Base-by-base conservation (phyloP, 2,888 invertebrate genomes). In the Drosophila glabriapex region DNA sequence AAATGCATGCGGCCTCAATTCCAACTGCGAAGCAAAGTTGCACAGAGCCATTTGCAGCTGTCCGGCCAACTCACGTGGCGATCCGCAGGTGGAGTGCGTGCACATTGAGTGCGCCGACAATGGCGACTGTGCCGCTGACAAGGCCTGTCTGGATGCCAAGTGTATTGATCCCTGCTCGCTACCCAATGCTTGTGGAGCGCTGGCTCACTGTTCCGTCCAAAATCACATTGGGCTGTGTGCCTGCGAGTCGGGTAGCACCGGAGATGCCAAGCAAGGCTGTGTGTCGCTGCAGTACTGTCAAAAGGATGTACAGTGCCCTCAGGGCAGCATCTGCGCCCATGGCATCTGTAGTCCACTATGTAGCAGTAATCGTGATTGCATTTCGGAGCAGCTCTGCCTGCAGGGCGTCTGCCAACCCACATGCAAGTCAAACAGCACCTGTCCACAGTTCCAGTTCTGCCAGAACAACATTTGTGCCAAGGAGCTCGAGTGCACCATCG, bases 231-330 rank as follows among this genome's bases (percentile, higher is more conserved):
- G 97, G 1, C 94, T 97, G 43, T 98, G 98, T 91, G 95, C 95
- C n/a, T 98, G 98, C 92, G 95, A 96, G 83, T 95, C 97, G 31
- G 98, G 98, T 53, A 96, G 95, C 77, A 97, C 97, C 1, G 98
- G 98, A 33, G 97, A 98, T 93, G 97, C 98, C 16, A 96, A 96
- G 72, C 94, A 97, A 73, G 98, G 98, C 19, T 98, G 98, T 91
- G 96, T 97, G 33, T 95, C 96, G 2, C 95, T 98, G 60, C 97
- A 97, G 85, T 97, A 97, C 88, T 98, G 98, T 90, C 96, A 96
- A 56, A 94, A 95, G 65, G 97, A 98, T 79, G 95, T 94, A 49
- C 97, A 97, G 91, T 98, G 98, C 92, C 96, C 97, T 0, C 95
- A 97, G 3, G 97, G 97, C 62, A 96, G 97, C 16, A 96, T 96